Percentiles rank a stretch among this genome's conserved stretches.
Conservation (phyloP, 1,140 invertebrate species). For the Drosophila pseudoobscura region DNA sequence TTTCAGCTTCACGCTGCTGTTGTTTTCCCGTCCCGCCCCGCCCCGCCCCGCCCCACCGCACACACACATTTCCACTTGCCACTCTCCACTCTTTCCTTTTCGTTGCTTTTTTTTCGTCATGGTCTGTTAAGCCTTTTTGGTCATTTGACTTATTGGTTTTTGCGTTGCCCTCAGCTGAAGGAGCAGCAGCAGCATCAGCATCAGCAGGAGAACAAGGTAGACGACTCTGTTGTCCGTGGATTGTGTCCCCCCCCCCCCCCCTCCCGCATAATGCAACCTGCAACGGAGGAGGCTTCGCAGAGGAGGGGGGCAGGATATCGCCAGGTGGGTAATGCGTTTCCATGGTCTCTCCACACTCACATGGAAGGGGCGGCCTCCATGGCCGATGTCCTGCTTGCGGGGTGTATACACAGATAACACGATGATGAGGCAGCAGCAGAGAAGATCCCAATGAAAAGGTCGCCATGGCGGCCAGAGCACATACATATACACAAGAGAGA, state of each 20-base stretch:
- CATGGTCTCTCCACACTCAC: constrained; percentile 25
- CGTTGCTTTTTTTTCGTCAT: constrained; percentile 58
- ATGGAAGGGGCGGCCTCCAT: constrained; percentile 58
- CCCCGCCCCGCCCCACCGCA: neutral
- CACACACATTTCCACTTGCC: no score
- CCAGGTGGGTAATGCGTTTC: constrained; percentile 34
- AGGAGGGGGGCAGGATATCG: neutral
- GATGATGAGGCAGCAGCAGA: no score
- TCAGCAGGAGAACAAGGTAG: constrained; percentile 20
- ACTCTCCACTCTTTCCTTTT: constrained; percentile 33
- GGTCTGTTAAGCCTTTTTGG: constrained; percentile 80
- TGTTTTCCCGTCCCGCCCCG: constrained; percentile 14
- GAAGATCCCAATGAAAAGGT: constrained; percentile 39
- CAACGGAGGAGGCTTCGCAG: neutral
- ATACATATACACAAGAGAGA: constrained; percentile 10
- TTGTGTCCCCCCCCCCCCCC: neutral
- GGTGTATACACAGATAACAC: constrained; percentile 41
- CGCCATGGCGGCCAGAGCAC: constrained; percentile 34
- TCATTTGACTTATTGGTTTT: constrained; percentile 81
- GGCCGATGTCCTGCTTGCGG: constrained; percentile 48
- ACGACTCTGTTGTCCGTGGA: neutral
- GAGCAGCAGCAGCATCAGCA: neutral
- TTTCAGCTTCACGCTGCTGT: constrained; percentile 41
- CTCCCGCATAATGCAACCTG: constrained; percentile 44
- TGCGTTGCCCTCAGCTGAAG: constrained; percentile 35